These are phyloP conservation scores for Oithona nana DNA, from an alignment of 2,888 invertebrate genomes.

Conservation along the genomic window DNA sequence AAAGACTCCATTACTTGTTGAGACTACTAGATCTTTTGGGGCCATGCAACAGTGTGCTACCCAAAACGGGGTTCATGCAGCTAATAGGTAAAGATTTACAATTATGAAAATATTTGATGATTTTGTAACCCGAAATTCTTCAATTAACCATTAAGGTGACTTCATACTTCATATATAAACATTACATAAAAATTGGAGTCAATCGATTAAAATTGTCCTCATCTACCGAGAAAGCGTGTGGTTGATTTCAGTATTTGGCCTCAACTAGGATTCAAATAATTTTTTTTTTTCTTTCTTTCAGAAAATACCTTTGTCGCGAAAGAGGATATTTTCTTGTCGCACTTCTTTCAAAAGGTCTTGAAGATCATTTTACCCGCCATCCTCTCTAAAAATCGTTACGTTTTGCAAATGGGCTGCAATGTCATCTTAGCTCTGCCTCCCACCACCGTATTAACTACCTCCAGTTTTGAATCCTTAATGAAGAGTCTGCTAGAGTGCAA, in stretches of 20 bases:
- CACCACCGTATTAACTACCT: too few relatives aligned
- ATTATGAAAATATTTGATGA: too few relatives aligned
- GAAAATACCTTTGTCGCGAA: not conserved
- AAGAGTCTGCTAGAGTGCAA: too few relatives aligned
- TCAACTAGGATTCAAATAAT: not conserved
- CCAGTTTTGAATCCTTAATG: too few relatives aligned
- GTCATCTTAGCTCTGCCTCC: not conserved
- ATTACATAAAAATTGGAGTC: too few relatives aligned
- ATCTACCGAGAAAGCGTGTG: not conserved
- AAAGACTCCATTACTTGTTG: not conserved
- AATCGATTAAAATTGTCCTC: not conserved
- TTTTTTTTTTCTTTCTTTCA: too few relatives aligned
- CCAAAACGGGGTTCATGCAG: not conserved
- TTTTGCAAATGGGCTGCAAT: not conserved
- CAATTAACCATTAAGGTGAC: too few relatives aligned
- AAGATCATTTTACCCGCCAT: not conserved
- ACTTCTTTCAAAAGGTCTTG: not conserved
- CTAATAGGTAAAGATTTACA: too few relatives aligned
- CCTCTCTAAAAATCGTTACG: not conserved
- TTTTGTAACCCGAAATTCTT: too few relatives aligned
- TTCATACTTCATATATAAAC: too few relatives aligned
- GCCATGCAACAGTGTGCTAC: too few relatives aligned
- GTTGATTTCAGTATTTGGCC: not conserved
- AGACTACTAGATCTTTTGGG: not conserved
- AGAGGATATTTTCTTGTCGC: not conserved